phyloP scores from a whole-genome alignment of 2,888 invertebrate genomes.

The Xanthia icteritia region DNA sequence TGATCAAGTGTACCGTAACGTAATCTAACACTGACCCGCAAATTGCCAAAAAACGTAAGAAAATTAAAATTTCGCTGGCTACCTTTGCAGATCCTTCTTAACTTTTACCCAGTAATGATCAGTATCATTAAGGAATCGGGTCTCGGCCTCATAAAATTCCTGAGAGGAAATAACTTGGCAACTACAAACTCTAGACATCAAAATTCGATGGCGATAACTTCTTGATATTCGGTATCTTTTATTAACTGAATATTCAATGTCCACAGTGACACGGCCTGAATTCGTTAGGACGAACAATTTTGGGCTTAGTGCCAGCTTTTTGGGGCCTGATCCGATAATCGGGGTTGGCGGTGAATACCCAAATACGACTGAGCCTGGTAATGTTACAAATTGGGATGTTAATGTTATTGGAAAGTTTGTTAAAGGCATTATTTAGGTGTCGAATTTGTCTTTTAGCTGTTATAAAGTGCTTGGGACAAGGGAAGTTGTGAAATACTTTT shows the following conservation, averaged over 20 bases:
- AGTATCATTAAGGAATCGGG: neutral
- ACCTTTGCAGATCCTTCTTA: no score
- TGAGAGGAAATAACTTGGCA: slow-evolving; percentile 14
- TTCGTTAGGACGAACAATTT: slow-evolving; percentile 58
- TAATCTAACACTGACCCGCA: no score
- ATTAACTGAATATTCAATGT: slow-evolving; percentile 46
- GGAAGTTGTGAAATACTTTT: neutral
- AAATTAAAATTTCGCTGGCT: no score
- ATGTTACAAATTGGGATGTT: slow-evolving; percentile 51
- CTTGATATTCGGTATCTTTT: slow-evolving; percentile 18
- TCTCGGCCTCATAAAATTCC: neutral
- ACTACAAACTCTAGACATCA: neutral
- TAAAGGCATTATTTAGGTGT: slow-evolving; percentile 22
- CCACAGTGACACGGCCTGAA: slow-evolving; percentile 33
- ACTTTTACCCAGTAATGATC: neutral
- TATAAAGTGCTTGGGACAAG: neutral
- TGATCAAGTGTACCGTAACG: no score
- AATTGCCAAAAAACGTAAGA: no score
- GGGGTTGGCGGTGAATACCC: slow-evolving; percentile 49
- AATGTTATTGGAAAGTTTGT: slow-evolving; percentile 50
- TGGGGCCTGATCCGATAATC: slow-evolving; percentile 53
- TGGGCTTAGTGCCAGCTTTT: slow-evolving; percentile 54
- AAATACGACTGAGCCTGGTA: slow-evolving; percentile 46
- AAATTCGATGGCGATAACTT: slow-evolving; percentile 26
- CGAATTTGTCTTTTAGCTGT: slow-evolving; percentile 3